phyloP scores from a whole-genome alignment of 2,113 vertebrate genomes.

The Pycnonotus jocosus region DNA sequence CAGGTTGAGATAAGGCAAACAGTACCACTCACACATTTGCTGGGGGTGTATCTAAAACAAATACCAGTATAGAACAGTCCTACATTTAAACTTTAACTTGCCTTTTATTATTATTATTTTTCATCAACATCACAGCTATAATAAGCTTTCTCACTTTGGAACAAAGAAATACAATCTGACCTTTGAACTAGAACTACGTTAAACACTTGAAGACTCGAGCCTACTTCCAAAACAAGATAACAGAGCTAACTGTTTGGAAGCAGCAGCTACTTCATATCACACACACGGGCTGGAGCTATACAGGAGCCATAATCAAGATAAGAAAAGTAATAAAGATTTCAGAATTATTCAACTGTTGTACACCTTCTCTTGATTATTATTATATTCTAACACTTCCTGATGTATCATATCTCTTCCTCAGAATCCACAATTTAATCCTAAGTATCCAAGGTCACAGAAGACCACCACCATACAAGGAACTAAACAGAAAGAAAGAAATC shows the following conservation, averaged over 20 bases:
- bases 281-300: neutral
- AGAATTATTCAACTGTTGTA: constrained; percentile 25
- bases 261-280: neutral
- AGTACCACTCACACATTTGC: neutral
- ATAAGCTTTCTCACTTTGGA: neutral
- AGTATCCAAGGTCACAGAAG: neutral
- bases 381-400: constrained; percentile 12
- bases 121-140: neutral
- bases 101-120: neutral
- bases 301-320: neutral
- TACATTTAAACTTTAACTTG: neutral
- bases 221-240: constrained; percentile 25
- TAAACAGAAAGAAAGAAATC: neutral
- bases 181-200: neutral
- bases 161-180: constrained; percentile 2
- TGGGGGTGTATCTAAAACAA: neutral
- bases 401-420: neutral
- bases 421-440: neutral
- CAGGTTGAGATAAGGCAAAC: neutral
- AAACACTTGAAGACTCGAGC: neutral
- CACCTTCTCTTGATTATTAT: neutral
- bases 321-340: constrained; percentile 33
- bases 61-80: neutral
- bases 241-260: neutral
- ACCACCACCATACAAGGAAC: neutral